Base-by-base conservation (phyloP, 2,888 invertebrate genomes). In the Morpho deidamia region DNA sequence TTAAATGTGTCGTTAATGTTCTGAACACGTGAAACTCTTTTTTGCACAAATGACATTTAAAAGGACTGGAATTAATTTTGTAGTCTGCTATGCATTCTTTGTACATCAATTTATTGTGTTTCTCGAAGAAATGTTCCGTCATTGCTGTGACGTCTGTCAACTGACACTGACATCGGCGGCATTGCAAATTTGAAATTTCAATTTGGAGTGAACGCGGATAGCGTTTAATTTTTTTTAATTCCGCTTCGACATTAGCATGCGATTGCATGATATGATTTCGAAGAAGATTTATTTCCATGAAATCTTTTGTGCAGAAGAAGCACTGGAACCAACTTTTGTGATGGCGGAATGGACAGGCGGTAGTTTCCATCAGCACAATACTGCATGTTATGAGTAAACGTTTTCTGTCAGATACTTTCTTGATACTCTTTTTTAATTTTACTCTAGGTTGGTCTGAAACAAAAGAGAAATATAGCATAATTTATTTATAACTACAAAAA, bases 301-400 rank as follows among this genome's bases (percentile, higher is more conserved):
- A 86, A 45, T 81, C 78, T 62, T 79, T 62, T 1, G 70, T 65
- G 61, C 87, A 87, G 67, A 77, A 87, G 63, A 87, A 86, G 45
- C 87, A 87, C 59, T 78, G 83, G 67, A 87, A 87, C 86, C 87
- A 87, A 63, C 86, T 86, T 39, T 79, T 81, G 64, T 79, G 79
- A 58, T 87, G 87, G 12, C 86, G 69, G 61, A 87, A 87, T 0
- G 85, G 85, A 42, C 86, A 87, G 0, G 86, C 86, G 0, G 84
- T 85, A 2, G 85, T 86, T 47, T 81, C 68, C 51, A 63, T 70
- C 0, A 87, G 69, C 2, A 87, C 71, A 1, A 67, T 74, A 8
- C 71, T 69, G 50, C 83, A 84, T 0, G 86, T 86, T 2, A 77
- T 12, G 46, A 74, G 81, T 4, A 83, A 67, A 0, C 80, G 73